Evolutionary conservation across 2,113 vertebrate genomes (phyloP).

Genomic region (Cheirogaleus medius): DNA sequence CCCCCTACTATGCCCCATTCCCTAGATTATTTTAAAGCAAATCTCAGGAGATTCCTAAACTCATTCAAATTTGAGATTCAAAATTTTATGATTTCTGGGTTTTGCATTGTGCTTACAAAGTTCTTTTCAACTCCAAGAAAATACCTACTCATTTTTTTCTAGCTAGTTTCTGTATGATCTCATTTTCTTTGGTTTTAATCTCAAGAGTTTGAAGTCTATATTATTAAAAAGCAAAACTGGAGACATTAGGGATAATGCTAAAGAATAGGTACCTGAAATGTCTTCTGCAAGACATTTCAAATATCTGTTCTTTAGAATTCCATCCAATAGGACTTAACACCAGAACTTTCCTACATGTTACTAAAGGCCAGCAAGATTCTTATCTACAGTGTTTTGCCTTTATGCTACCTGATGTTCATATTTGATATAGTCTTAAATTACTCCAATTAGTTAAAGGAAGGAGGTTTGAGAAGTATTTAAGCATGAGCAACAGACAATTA

Average conservation of each 20-base stretch:
- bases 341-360: neutral
- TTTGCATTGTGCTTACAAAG: neutral
- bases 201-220: slow-evolving; percentile 1
- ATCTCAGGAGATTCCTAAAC: neutral
- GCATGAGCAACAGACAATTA: neutral
- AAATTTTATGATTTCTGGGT: neutral
- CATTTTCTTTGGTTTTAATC: neutral
- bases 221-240: neutral
- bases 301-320: neutral
- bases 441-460: slow-evolving; percentile 9
- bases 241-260: neutral
- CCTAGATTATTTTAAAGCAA: neutral
- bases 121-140: slow-evolving; percentile 6
- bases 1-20: neutral
- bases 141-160: neutral
- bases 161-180: neutral
- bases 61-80: neutral
- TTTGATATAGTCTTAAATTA: slow-evolving; percentile 4
- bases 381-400: slow-evolving; percentile 13
- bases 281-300: neutral
- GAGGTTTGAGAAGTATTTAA: slow-evolving; percentile 16
- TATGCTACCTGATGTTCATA: slow-evolving; percentile 70
- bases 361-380: neutral
- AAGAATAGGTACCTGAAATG: neutral
- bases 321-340: neutral